Evolutionary conservation across 2,888 invertebrate genomes (phyloP).

Genomic region (Lepas anatifera): DNA sequence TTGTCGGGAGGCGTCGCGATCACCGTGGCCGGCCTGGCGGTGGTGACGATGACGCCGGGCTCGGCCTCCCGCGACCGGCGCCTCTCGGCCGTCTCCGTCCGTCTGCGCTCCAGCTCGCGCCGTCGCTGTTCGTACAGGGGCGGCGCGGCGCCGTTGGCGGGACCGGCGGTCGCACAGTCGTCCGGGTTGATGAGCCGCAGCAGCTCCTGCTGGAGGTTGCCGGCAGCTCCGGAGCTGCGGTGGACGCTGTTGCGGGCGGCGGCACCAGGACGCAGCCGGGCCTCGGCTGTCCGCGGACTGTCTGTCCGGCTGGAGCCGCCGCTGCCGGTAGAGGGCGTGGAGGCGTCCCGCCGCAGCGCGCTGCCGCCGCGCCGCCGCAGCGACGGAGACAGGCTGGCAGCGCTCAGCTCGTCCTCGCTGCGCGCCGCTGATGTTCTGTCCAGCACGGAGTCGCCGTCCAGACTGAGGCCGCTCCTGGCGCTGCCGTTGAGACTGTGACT

Average conservation of each 20-base stretch:
- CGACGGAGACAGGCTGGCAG: not conserved
- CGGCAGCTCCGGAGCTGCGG: constrained; percentile 33
- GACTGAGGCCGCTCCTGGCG: not conserved
- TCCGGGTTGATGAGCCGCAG: constrained; percentile 73
- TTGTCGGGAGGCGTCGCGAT: constrained; percentile 46
- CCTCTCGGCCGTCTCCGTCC: too few species aligned
- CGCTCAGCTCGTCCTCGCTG: constrained; percentile 2
- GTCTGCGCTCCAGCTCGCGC: constrained; percentile 14
- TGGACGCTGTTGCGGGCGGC: constrained; percentile 34
- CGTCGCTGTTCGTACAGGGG: too few species aligned
- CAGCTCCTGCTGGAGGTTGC: constrained; percentile 67
- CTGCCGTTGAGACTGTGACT: not conserved
- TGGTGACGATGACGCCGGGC: constrained; percentile 27
- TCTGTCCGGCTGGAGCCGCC: constrained; percentile 26
- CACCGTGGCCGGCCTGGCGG: constrained; percentile 52
- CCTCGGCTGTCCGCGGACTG: constrained; percentile 35
- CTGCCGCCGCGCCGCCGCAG: not conserved
- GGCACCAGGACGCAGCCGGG: constrained; percentile 25
- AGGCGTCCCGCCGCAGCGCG: not conserved
- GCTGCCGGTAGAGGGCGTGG: not conserved
- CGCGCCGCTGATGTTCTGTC: not conserved
- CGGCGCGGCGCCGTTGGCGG: not conserved
- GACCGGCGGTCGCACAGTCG: not conserved
- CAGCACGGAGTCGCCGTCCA: not conserved
- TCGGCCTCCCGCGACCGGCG: constrained; percentile 7